Conservation (phyloP, 2,888 invertebrate genomes). For the Callimorpha dominula region DNA sequence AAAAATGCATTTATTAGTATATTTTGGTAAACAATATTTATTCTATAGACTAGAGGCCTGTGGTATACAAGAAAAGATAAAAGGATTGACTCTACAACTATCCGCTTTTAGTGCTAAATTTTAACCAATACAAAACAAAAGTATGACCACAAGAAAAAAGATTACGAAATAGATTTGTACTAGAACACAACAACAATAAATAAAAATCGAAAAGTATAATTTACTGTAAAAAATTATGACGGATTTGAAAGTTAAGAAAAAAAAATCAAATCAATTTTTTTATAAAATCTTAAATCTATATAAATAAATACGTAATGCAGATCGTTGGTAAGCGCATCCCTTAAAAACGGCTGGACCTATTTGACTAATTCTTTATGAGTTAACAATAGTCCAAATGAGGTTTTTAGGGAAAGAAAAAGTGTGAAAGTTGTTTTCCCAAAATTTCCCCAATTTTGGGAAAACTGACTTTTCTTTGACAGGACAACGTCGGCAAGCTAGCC, state of each 20-base stretch:
- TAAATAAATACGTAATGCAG: background rate
- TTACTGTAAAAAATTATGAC: background rate
- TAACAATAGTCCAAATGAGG: too few species aligned
- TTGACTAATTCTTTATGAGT: background rate
- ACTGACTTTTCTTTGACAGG: too few species aligned
- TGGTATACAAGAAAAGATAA: slow-evolving; percentile 17
- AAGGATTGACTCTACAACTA: background rate
- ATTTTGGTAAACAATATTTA: slow-evolving; percentile 72
- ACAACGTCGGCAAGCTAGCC: background rate
- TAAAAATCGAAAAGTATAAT: background rate
- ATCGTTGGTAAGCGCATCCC: background rate
- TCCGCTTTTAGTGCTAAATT: background rate
- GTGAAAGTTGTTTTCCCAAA: too few species aligned
- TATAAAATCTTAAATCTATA: background rate
- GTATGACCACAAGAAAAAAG: too few species aligned
- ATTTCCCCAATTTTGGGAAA: too few species aligned
- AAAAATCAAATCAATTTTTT: background rate
- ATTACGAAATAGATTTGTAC: too few species aligned
- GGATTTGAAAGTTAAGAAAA: background rate
- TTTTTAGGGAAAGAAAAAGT: background rate
- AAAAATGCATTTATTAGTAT: slow-evolving; percentile 75
- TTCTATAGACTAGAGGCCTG: slow-evolving; percentile 39
- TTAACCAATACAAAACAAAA: background rate
- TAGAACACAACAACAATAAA: too few species aligned
- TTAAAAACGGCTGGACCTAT: background rate